phyloP scores from a whole-genome alignment of 1,140 invertebrate genomes.

The Drosophila mauritiana region DNA sequence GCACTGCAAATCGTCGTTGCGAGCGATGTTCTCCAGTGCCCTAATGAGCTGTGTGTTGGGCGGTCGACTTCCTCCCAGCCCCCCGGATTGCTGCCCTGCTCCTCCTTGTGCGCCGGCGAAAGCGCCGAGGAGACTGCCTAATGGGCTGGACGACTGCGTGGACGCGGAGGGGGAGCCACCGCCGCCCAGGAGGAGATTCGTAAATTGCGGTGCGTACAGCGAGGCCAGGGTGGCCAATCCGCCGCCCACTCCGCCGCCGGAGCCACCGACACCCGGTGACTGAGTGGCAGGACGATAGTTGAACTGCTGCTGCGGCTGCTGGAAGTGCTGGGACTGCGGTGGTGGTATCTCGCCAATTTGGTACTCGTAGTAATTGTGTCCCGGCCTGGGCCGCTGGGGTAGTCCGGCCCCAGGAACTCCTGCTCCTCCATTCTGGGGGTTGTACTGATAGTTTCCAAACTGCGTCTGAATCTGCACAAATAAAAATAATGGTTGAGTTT shows the following conservation, averaged over 20 bases:
- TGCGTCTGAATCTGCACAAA: slow-evolving; percentile 10
- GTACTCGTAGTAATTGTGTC: slow-evolving; percentile 81
- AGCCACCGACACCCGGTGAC: slow-evolving; percentile 17
- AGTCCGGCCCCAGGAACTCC: slow-evolving; percentile 23
- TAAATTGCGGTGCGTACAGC: slow-evolving; percentile 81
- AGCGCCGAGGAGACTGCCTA: slow-evolving; percentile 73
- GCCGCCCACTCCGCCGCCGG: slow-evolving; percentile 26
- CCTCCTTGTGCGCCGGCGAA: slow-evolving; percentile 46
- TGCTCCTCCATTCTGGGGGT: slow-evolving; percentile 25
- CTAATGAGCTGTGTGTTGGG: slow-evolving; percentile 85
- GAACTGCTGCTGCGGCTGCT: slow-evolving; percentile 59
- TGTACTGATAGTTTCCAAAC: slow-evolving; percentile 52
- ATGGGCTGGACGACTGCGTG: slow-evolving; percentile 50
- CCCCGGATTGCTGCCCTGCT: slow-evolving; percentile 29
- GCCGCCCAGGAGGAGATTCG: slow-evolving; percentile 75
- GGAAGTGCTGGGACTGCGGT: slow-evolving; percentile 47
- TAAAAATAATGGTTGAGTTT: not conserved
- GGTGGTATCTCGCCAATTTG: slow-evolving; percentile 80
- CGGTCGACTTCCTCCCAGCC: slow-evolving; percentile 42
- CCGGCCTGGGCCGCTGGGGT: slow-evolving; percentile 52
- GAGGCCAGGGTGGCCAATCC: slow-evolving; percentile 75
- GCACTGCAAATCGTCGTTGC: slow-evolving; percentile 91
- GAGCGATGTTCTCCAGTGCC: slow-evolving; percentile 89
- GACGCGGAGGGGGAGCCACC: slow-evolving; percentile 54
- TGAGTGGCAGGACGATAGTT: slow-evolving; percentile 71